phyloP scores from a whole-genome alignment of 2,797 vertebrate genomes.

The Erethizon dorsatum region DNA sequence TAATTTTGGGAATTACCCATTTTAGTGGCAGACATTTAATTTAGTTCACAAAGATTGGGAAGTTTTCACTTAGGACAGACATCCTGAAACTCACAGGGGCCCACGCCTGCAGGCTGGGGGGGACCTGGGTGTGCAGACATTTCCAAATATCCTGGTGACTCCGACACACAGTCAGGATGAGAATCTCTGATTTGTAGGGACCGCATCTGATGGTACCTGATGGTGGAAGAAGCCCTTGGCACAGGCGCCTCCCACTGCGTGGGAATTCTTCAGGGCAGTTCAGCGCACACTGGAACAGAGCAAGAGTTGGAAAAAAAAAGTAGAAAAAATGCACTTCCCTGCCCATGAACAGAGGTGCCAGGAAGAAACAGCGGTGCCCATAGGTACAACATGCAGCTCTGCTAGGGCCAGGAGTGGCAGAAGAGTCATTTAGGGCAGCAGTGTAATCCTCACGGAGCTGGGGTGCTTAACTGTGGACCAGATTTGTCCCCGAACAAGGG shows the following conservation, averaged over 20 bases:
- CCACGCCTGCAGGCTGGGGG: too few relatives aligned
- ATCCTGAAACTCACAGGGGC: background rate
- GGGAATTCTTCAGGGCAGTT: background rate
- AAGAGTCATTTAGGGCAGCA: background rate
- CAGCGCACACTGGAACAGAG: background rate
- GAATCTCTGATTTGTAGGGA: background rate
- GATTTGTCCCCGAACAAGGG: background rate
- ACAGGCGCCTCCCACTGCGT: background rate
- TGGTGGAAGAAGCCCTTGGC: background rate
- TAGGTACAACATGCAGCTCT: background rate
- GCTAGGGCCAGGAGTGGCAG: background rate
- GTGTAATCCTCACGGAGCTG: fast-evolving
- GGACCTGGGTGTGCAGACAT: background rate
- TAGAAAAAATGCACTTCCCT: background rate
- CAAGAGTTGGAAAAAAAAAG: too few relatives aligned
- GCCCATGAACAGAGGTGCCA: background rate
- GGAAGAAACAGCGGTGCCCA: background rate
- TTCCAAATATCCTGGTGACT: background rate
- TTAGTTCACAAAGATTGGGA: background rate
- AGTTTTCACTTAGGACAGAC: background rate
- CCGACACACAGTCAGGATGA: background rate
- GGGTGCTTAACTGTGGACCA: background rate
- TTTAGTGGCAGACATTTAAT: background rate
- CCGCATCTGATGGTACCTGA: background rate
- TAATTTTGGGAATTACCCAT: background rate